Evolutionary conservation across 2,888 invertebrate species (phyloP).

Genomic region (Campopleginae sp.): DNA sequence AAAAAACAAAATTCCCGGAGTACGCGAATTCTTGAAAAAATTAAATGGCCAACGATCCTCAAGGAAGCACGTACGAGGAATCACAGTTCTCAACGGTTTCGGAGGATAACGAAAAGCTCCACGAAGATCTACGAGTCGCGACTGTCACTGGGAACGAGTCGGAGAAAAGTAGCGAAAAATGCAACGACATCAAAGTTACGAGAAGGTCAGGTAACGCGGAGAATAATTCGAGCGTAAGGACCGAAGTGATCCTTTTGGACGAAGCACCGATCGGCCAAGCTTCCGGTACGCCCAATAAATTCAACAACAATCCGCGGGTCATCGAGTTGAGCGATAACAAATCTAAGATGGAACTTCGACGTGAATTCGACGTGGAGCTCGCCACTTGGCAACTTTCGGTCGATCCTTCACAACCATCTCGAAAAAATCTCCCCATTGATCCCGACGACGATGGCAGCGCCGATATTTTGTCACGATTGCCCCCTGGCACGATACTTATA

Average conservation of each 20-base stretch:
- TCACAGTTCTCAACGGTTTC: conserved; percentile 24
- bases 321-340: conserved; percentile 74
- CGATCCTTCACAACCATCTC: conserved; percentile 5
- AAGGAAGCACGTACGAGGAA: conserved; percentile 22
- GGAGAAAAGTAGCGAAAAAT: neutral
- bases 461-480: conserved; percentile 73
- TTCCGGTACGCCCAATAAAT: conserved; percentile 9
- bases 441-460: conserved; percentile 61
- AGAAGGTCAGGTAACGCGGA: neutral
- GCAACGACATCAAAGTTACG: neutral
- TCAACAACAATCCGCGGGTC: conserved; percentile 60
- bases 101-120: conserved; percentile 35
- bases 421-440: conserved; percentile 32
- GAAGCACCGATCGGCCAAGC: conserved; percentile 49
- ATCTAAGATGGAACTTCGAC: conserved; percentile 74
- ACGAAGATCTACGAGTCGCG: conserved; percentile 67
- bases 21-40: neutral
- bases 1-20: neutral
- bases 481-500: conserved; percentile 74
- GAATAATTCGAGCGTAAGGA: conserved; percentile 24
- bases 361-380: conserved; percentile 69
- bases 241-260: conserved; percentile 64
- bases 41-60: conserved; percentile 54
- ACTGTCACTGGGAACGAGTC: conserved; percentile 64
- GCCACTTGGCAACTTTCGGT: conserved; percentile 48